A percentile compares a stretch with the other conserved stretches of the same genome.
Conservation (phyloP, 92 coral and sea anemone species). For the Desmophyllum pertusum region DNA sequence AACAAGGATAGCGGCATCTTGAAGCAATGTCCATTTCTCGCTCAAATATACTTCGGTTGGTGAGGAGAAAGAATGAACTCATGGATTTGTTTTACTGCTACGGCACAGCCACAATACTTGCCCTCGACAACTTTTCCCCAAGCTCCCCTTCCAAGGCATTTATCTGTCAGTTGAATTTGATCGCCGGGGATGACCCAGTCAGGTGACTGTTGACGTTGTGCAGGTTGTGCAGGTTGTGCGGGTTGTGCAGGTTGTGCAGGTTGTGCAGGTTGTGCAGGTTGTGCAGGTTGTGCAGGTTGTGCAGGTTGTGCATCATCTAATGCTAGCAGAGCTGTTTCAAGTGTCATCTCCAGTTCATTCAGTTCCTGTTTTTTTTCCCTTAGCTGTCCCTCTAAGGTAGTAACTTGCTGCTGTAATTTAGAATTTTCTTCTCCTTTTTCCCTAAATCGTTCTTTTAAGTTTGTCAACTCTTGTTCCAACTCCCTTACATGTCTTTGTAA, state of each 20-base stretch:
- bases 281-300: too few relatives aligned
- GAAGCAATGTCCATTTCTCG: conserved; percentile 77
- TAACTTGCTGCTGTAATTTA: background rate
- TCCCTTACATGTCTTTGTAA: conserved; percentile 17
- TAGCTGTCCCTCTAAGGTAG: conserved; percentile 13
- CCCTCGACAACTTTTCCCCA: conserved; percentile 33
- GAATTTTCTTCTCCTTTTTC: background rate
- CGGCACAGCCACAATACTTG: conserved; percentile 20
- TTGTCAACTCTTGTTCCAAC: conserved; percentile 5
- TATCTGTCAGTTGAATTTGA: conserved; percentile 17
- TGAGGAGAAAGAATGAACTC: conserved; percentile 70
- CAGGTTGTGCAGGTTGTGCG: too few relatives aligned
- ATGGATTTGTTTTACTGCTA: conserved; percentile 78
- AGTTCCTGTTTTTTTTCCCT: background rate
- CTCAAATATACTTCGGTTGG: conserved; percentile 61
- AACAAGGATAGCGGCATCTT: conserved; percentile 71
- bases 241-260: too few relatives aligned
- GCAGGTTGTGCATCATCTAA: conserved; percentile 15
- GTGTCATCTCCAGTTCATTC: conserved; percentile 37
- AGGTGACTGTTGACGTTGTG: conserved; percentile 13
- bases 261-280: too few relatives aligned
- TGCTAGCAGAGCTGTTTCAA: conserved; percentile 45
- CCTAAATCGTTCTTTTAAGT: background rate
- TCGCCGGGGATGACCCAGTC: conserved; percentile 37
- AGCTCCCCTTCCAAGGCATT: conserved; percentile 17